Percentiles rank a stretch among this genome's conserved stretches.
These are phyloP conservation scores for Drosophila pseudotalamancana DNA, from an alignment of 2,888 invertebrate species.

Conservation along the genomic window DNA sequence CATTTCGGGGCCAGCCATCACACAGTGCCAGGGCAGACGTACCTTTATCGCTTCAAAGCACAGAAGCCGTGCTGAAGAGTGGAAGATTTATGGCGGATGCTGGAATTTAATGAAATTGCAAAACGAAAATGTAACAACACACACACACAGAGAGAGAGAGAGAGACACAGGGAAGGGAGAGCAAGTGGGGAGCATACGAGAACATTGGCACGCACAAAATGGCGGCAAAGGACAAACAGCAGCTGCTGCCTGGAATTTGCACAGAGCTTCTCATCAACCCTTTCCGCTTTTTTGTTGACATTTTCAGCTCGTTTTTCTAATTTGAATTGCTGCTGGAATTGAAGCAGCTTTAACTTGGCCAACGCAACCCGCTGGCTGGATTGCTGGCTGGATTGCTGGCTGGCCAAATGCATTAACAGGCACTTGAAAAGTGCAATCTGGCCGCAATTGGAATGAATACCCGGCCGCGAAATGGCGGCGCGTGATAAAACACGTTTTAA, in stretches of 20 bases:
- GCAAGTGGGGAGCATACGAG: constrained; percentile 9
- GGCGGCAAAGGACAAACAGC: constrained; percentile 79
- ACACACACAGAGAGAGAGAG: constrained; percentile 11
- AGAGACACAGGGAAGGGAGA: constrained; percentile 18
- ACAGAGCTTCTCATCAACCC: constrained; percentile 55
- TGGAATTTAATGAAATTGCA: constrained; percentile 85
- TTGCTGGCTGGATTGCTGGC: too few relatives aligned
- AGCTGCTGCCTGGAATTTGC: constrained; percentile 64
- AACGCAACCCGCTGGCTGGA: neutral
- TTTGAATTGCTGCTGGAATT: constrained; percentile 55
- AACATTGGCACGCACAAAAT: constrained; percentile 67
- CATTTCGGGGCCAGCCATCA: constrained; percentile 59
- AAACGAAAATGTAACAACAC: constrained; percentile 83
- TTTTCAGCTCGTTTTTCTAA: constrained; percentile 56
- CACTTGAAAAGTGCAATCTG: constrained; percentile 78
- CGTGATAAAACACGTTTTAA: constrained; percentile 80
- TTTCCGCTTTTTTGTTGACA: constrained; percentile 55
- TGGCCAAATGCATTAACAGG: constrained; percentile 68
- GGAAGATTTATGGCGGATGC: constrained; percentile 85
- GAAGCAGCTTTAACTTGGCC: constrained; percentile 54
- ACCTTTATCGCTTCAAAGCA: constrained; percentile 79
- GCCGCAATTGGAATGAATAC: constrained; percentile 77
- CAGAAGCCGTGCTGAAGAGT: constrained; percentile 81
- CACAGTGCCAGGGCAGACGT: constrained; percentile 62
- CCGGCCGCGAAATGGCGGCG: constrained; percentile 78